Evolutionary conservation across 2,113 vertebrate genomes (phyloP), one percentile per base, ranked within the genome.

Genomic region (Promerops cafer): DNA sequence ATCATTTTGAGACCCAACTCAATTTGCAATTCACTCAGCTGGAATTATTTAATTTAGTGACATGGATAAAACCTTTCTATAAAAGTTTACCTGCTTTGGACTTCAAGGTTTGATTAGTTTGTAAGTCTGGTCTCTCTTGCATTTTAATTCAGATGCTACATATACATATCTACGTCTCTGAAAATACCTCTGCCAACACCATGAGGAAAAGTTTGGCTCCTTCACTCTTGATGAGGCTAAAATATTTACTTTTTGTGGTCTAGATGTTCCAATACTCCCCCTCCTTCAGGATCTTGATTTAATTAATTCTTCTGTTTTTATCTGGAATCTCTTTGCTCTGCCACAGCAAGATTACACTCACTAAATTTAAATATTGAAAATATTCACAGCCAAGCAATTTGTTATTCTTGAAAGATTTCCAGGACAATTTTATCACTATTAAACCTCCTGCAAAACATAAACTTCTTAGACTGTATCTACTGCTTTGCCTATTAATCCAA

Each of bases 341-440:
- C 54, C 52, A 49, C 66, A 88, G 59, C 42, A 88, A 84, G 37
- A 57, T 54, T 83, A 47, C 33, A 59, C 42, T 87, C 21, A 15
- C 42, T 59, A 26, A 40, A 76, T 61, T 90, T 69, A 93, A 83
- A 90, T 93, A 83, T 60, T 83, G 54, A 94, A 87, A 95, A 90
- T 68, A 64, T 26, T 70, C 52, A 39, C 28, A 75, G 92, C 76
- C 88, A 95, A 90, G 23, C 4, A 68, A 63, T 66, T 94, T 94
- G 50, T n/a, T 83, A 64, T 57, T 90, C 75, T 88, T 94, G 92
- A 90, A 83, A 96, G 27, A 70, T 70, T 93, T 91, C 63, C 60
- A 88, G 47, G 49, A 70, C 47, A 75, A 53, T 90, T 93, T 61
- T 88, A 64, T 80, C 80, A 59, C 37, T 91, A 42, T n/a, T 86